Base-by-base conservation (phyloP, 2,797 vertebrate genomes). In the Oreortyx pictus region DNA sequence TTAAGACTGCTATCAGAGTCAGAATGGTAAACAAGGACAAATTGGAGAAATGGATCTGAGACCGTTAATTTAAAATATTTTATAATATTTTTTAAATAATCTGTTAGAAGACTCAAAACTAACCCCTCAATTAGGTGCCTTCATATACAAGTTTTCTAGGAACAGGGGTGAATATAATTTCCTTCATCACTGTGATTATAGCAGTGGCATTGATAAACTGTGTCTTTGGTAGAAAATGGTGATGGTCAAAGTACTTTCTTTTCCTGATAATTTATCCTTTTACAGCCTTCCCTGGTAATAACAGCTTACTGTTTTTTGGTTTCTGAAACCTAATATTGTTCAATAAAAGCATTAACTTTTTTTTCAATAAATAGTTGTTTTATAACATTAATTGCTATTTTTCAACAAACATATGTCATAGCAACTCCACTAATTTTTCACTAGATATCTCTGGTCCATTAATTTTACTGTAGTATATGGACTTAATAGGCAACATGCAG, bases 151-250 rank as follows among this genome's bases (percentile, higher is more conserved):
- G 25, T 73, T 79, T 83, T 92, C 82, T 76, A 86, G 83, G 89
- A 93, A 89, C 70, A 86, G 88, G 35, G 31, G 33, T 73, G 86
- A 73, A 49, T 73, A 61, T 91, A 73, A 90, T 92, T 96, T 96
- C 89, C 96, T 97, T 95, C 88, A 93, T 97, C 96, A 97, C 88
- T 96, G 96, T 97, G 95, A 96, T 96, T 86, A 96, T 95, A 91
- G 80, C 78, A 93, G 81, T 98, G 97, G 97, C 98, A 98, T 95
- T 98, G 97, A 98, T 97, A 97, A 98, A 98, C 95, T 97, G 86
- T 95, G 96, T 95, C 96, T 96, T 97, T 97, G 94, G 82, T 44
- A 97, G 97, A 97, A 91, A 98, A 95, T n/a, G 89, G 88, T 95
- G 96, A 98, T 98, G 97, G 98, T 97, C 95, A 88, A 98, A 92